Percentiles rank a stretch among this genome's conserved stretches.
Evolutionary conservation across 2,888 invertebrate genomes (phyloP).

Genomic region (Drosophila tanythrix): DNA sequence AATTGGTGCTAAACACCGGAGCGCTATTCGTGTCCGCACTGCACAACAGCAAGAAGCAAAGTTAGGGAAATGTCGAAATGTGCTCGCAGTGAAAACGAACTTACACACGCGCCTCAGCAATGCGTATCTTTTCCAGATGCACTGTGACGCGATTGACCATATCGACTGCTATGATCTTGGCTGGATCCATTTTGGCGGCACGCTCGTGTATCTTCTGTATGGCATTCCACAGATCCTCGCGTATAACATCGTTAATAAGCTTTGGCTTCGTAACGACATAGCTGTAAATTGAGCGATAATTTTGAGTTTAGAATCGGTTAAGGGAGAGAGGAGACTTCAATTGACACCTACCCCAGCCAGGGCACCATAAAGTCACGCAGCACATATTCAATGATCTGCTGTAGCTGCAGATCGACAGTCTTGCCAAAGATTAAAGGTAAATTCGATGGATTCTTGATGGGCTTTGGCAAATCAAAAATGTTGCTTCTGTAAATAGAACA

Average conservation of each 20-base stretch:
- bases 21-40: slow-evolving; percentile 88
- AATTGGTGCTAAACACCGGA: slow-evolving; percentile 90
- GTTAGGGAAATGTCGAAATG: not conserved
- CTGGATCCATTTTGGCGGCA: slow-evolving; percentile 90
- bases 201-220: slow-evolving; percentile 91
- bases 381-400: slow-evolving; percentile 92
- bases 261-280: slow-evolving; percentile 89
- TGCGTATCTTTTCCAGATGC: slow-evolving; percentile 94
- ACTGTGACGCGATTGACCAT: slow-evolving; percentile 92
- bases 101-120: slow-evolving; percentile 91
- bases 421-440: slow-evolving; percentile 93
- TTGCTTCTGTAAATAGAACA: slow-evolving; percentile 70
- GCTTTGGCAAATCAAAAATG: slow-evolving; percentile 84
- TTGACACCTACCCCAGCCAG: slow-evolving; percentile 87
- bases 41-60: slow-evolving; percentile 56
- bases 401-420: slow-evolving; percentile 93
- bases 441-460: slow-evolving; percentile 86
- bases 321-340: not conserved
- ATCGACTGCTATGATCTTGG: slow-evolving; percentile 92
- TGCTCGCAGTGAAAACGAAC: slow-evolving; percentile 79
- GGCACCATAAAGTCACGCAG: slow-evolving; percentile 91
- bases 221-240: slow-evolving; percentile 93
- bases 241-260: slow-evolving; percentile 88
- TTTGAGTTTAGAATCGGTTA: not conserved
- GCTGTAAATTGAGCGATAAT: slow-evolving; percentile 59